phyloP scores from a whole-genome alignment of 2,888 invertebrate genomes.

The Thymelicus lineola region DNA sequence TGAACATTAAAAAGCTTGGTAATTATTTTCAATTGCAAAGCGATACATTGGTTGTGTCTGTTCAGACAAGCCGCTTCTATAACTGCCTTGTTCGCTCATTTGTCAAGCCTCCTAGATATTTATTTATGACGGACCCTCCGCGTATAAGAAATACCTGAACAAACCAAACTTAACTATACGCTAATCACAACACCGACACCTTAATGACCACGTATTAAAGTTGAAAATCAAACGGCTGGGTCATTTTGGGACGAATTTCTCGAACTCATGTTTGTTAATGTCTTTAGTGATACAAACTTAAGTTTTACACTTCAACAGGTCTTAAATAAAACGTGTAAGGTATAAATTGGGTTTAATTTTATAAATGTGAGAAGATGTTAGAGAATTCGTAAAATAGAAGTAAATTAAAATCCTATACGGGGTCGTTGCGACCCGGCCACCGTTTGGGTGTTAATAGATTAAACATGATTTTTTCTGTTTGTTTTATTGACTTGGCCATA shows the following conservation, averaged over 20 bases:
- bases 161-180: conserved; percentile 39
- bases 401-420: conserved; percentile 75
- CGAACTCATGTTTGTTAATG: conserved; percentile 46
- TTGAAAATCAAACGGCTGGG: conserved; percentile 41
- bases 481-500: conserved; percentile 46
- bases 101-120: conserved; percentile 79
- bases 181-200: neutral
- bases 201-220: conserved; percentile 39
- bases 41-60: conserved; percentile 20
- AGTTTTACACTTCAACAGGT: neutral
- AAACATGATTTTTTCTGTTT: conserved; percentile 49
- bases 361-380: conserved; percentile 24
- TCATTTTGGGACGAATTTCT: conserved; percentile 22
- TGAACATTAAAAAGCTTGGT: conserved; percentile 9
- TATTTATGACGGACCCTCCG: conserved; percentile 81
- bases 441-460: conserved; percentile 79
- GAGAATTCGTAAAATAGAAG: conserved; percentile 59
- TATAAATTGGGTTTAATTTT: conserved; percentile 36
- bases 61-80: conserved; percentile 65
- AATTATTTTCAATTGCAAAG: conserved; percentile 16
- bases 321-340: conserved; percentile 21
- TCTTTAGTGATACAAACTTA: conserved; percentile 40
- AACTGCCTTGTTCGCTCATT: conserved; percentile 79
- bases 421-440: conserved; percentile 65
- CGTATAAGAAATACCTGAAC: conserved; percentile 69